Percentiles rank a stretch among this genome's conserved stretches.
Evolutionary conservation across 2,888 invertebrate genomes (phyloP).

Genomic region (Oscheius sp.): DNA sequence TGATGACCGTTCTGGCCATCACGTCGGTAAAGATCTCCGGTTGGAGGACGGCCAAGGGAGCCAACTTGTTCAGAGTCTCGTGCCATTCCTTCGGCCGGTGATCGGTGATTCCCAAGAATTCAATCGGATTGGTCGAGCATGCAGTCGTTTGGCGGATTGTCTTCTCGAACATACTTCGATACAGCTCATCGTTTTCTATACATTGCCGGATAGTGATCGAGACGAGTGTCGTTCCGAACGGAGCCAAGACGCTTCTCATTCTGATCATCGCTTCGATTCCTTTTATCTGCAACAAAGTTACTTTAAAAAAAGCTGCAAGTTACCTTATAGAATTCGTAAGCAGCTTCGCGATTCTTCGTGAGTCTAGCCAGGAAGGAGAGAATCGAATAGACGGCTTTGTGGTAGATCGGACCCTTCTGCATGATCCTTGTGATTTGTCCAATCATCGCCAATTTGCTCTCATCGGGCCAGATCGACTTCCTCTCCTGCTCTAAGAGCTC

Average conservation of each 20-base stretch:
- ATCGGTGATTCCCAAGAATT: constrained; percentile 20
- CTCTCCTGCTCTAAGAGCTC: constrained; percentile 13
- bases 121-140: neutral
- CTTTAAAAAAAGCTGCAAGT: neutral
- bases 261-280: constrained; percentile 39
- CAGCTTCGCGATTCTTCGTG: constrained; percentile 42
- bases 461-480: constrained; percentile 26
- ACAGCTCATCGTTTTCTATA: constrained; percentile 51
- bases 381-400: constrained; percentile 48
- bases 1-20: constrained; percentile 1
- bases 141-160: constrained; percentile 33
- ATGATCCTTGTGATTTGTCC: constrained; percentile 25
- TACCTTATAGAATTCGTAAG: constrained; percentile 50
- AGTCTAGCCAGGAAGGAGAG: constrained; percentile 55
- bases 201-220: constrained; percentile 59
- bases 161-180: constrained; percentile 34
- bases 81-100: constrained; percentile 39
- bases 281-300: constrained; percentile 21
- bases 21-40: constrained; percentile 29
- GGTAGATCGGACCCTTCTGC: constrained; percentile 32
- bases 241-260: constrained; percentile 37
- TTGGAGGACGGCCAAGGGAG: constrained; percentile 32
- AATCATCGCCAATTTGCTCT: constrained; percentile 18
- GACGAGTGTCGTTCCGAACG: constrained; percentile 41
- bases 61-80: constrained; percentile 36